Evolutionary conservation across 2,888 invertebrate species (phyloP).

Genomic region (Cephus pulcher): DNA sequence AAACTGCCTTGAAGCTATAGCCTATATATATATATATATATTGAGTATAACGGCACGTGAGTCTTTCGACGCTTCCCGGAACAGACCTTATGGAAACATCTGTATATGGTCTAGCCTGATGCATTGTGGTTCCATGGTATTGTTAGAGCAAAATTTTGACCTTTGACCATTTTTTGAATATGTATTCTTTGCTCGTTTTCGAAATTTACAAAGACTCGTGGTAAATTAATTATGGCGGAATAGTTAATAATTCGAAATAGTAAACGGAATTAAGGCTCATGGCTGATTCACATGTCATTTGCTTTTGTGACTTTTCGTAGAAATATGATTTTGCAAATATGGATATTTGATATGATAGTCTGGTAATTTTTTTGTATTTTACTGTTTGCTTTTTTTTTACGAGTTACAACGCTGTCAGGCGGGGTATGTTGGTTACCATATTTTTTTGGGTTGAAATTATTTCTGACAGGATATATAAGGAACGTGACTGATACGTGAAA

Average conservation of each 20-base stretch:
- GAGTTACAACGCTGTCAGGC: too few species aligned
- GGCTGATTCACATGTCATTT: too few species aligned
- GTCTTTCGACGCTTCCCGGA: not conserved
- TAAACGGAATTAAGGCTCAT: too few species aligned
- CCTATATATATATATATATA: not conserved
- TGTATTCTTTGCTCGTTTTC: not conserved
- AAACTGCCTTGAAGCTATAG: not conserved
- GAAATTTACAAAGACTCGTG: not conserved
- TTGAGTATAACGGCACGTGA: not conserved
- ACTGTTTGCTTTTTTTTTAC: too few species aligned
- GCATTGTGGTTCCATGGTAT: not conserved
- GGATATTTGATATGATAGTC: too few species aligned
- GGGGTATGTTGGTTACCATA: too few species aligned
- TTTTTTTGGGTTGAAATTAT: too few species aligned
- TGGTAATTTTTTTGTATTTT: too few species aligned
- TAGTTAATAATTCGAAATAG: not conserved
- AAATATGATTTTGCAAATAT: too few species aligned
- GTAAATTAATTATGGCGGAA: not conserved
- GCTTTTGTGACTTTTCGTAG: too few species aligned
- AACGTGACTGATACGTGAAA: too few species aligned
- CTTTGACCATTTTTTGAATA: not conserved
- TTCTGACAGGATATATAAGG: too few species aligned
- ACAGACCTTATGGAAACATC: not conserved
- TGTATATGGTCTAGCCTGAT: not conserved
- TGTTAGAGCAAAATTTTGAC: not conserved